Evolutionary conservation across 2,797 vertebrate genomes (phyloP).

Genomic region (Streptopelia turtur): DNA sequence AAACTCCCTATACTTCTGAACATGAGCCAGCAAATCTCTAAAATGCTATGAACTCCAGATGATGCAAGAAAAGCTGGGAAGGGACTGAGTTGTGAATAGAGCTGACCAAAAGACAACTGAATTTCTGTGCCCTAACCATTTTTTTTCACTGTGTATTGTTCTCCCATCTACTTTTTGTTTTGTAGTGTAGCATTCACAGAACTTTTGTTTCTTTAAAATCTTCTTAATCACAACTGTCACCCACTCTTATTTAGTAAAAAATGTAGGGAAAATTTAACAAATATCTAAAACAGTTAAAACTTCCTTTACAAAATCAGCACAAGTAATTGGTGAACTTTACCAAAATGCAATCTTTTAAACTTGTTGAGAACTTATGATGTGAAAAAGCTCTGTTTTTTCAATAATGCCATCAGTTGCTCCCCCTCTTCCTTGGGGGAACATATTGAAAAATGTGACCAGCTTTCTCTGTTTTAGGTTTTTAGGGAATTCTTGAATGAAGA

Average conservation of each 20-base stretch:
- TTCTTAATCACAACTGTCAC: background rate
- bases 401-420: background rate
- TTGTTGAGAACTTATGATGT: background rate
- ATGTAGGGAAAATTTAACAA: background rate
- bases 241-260: background rate
- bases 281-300: background rate
- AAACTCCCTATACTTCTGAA: background rate
- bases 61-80: background rate
- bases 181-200: background rate
- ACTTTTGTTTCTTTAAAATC: background rate
- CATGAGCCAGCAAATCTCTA: background rate
- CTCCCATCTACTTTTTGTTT: background rate
- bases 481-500: background rate
- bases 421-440: background rate
- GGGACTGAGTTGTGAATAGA: background rate
- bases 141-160: background rate
- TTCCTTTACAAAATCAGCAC: background rate
- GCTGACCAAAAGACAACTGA: background rate
- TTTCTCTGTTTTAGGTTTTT: background rate
- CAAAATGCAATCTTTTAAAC: background rate
- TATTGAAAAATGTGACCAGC: background rate
- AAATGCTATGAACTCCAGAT: background rate
- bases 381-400: background rate
- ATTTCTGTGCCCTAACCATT: background rate
- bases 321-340: background rate